phyloP scores from a whole-genome alignment of 2,888 invertebrate species.

The Gari tellinella region DNA sequence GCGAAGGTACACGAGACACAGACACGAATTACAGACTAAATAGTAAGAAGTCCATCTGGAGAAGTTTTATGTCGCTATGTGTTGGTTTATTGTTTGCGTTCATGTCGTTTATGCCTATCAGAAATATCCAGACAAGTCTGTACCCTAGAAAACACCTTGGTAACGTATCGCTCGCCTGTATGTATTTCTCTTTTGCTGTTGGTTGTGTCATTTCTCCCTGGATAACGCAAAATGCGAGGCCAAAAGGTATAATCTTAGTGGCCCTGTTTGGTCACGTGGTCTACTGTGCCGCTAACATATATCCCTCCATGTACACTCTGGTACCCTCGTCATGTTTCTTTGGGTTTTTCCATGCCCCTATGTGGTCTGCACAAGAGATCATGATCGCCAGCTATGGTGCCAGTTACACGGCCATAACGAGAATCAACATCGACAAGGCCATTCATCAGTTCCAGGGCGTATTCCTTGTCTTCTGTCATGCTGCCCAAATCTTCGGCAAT shows the following conservation, averaged over 20 bases:
- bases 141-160: constrained; percentile 69
- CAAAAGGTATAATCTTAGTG: constrained; percentile 73
- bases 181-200: constrained; percentile 74
- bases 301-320: constrained; percentile 74
- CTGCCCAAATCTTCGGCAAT: constrained; percentile 78
- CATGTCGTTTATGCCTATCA: constrained; percentile 69
- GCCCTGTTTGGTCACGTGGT: constrained; percentile 76
- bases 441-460: constrained; percentile 77
- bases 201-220: constrained; percentile 72
- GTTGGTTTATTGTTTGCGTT: constrained; percentile 66
- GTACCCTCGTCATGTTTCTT: constrained; percentile 74
- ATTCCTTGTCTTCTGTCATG: constrained; percentile 77
- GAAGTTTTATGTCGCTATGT: constrained; percentile 67
- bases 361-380: constrained; percentile 77
- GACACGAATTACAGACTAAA: constrained; percentile 54
- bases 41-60: constrained; percentile 65
- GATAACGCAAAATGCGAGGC: constrained; percentile 72
- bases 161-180: constrained; percentile 71
- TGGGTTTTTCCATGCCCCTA: constrained; percentile 75
- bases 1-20: constrained; percentile 42
- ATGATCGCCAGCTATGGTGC: constrained; percentile 75
- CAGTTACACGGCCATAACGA: constrained; percentile 73
- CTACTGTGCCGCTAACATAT: constrained; percentile 75
- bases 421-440: constrained; percentile 70
- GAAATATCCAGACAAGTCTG: constrained; percentile 75